Base-by-base conservation (phyloP, 2,113 vertebrate species). In the Lichenostomus cassidix region DNA sequence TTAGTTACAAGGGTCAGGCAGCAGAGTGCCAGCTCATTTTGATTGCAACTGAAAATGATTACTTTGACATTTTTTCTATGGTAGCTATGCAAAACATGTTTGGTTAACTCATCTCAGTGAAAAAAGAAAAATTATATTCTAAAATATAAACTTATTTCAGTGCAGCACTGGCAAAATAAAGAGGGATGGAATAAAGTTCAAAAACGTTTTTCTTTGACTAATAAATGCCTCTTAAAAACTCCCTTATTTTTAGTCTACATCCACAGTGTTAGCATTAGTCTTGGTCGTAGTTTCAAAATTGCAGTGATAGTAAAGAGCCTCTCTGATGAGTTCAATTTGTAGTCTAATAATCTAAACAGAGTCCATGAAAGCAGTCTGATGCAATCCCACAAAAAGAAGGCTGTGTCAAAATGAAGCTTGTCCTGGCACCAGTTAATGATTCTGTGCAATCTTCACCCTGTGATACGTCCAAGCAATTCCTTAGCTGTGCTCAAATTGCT, bases 291-390 rank as follows among this genome's bases (percentile, higher is more conserved):
- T 39, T 39, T 39, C 11, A 44, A 79, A 60, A n/a, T 55, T 50
- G 8, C 11, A 47, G 12, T 25, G 2, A 10, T 15, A 29, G 6
- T 20, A 70, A 52, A 76, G 11, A n/a, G 0, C 2, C 0, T 82
- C 5, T 70, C 58, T 52, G 8, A 58, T 16, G 10, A 85, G 5
- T 56, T 76, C 8, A 11, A 5, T 52, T 87, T 67, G 17, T 74
- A 52, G 23, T 25, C 20, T 71, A 50, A 67, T 47, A 59, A 67
- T 71, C 20, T 78, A 79, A 85, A 52, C 20, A 22, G 33, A 44
- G 3, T 59, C 35, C 15, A 37, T 59, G 16, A 79, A 88, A 49
- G 69, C 5, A 74, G 19, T n/a, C 28, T 60, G 21, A 17, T 71
- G 39, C 15, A 71, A 68, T 31, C 19, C 27, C 27, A 75, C 24